These are phyloP conservation scores for Stegana nigrithorax DNA, from an alignment of 2,888 invertebrate genomes.

Conservation along the genomic window DNA sequence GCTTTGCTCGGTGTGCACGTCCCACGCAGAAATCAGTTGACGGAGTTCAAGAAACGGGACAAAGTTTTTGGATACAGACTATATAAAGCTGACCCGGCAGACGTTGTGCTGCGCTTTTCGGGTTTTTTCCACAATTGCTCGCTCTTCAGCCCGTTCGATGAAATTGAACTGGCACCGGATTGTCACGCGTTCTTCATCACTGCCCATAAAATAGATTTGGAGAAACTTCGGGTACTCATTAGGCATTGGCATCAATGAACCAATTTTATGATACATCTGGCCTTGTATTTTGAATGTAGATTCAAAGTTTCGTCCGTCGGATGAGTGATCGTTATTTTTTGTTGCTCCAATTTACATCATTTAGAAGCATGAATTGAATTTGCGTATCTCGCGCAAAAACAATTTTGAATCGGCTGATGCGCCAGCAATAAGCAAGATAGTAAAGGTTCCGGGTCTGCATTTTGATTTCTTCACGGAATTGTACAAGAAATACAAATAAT, in stretches of 20 bases:
- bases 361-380: conserved; percentile 1
- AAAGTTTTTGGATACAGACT: too few relatives aligned
- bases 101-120: too few relatives aligned
- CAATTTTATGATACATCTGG: not conserved
- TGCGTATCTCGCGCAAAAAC: conserved; percentile 1
- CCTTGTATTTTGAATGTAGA: conserved; percentile 4
- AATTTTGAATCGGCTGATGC: conserved; percentile 2
- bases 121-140: too few relatives aligned
- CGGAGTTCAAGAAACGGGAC: too few relatives aligned
- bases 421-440: conserved; percentile 12
- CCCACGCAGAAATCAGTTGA: too few relatives aligned
- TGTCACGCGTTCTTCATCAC: not conserved
- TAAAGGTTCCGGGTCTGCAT: too few relatives aligned
- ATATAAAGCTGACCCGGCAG: too few relatives aligned
- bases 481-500: too few relatives aligned
- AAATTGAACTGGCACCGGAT: not conserved
- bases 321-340: conserved; percentile 1
- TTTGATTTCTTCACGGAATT: too few relatives aligned
- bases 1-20: too few relatives aligned
- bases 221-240: not conserved
- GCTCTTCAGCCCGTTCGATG: too few relatives aligned
- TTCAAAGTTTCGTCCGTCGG: conserved; percentile 7
- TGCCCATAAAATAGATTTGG: too few relatives aligned
- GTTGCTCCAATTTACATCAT: conserved; percentile 3
- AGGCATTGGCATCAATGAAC: not conserved